These are phyloP conservation scores for Callyntrura sp. DNA, from an alignment of 2,888 invertebrate genomes.

Conservation along the genomic window DNA sequence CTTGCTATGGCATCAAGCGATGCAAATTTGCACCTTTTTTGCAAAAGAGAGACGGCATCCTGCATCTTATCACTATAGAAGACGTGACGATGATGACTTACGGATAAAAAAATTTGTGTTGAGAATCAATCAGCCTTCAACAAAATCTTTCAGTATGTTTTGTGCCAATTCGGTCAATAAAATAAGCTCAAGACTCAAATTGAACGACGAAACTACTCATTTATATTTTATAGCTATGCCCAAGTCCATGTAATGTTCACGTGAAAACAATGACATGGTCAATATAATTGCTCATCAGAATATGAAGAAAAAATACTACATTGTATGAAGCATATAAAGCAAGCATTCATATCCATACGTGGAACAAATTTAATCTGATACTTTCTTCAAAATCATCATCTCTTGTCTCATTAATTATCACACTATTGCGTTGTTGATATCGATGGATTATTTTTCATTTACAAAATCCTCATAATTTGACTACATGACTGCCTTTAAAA, in stretches of 20 bases:
- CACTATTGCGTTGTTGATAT: constrained; percentile 9
- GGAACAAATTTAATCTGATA: background rate
- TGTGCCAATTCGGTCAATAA: constrained; percentile 30
- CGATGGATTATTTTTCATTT: constrained; percentile 19
- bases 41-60: background rate
- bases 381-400: constrained; percentile 28
- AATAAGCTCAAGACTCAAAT: constrained; percentile 35
- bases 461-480: background rate
- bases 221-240: no score
- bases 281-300: no score
- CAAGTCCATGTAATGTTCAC: background rate
- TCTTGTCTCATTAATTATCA: constrained; percentile 24
- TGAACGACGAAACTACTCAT: background rate
- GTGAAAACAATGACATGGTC: background rate
- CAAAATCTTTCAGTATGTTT: background rate
- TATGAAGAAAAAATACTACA: background rate
- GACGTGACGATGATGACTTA: background rate
- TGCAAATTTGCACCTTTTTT: background rate
- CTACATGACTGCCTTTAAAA: no score
- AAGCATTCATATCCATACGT: background rate
- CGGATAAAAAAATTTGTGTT: background rate
- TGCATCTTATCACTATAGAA: background rate
- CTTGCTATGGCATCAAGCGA: background rate
- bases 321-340: no score
- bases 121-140: background rate